phyloP scores from a whole-genome alignment of 2,113 vertebrate species.

The Pogona vitticeps region DNA sequence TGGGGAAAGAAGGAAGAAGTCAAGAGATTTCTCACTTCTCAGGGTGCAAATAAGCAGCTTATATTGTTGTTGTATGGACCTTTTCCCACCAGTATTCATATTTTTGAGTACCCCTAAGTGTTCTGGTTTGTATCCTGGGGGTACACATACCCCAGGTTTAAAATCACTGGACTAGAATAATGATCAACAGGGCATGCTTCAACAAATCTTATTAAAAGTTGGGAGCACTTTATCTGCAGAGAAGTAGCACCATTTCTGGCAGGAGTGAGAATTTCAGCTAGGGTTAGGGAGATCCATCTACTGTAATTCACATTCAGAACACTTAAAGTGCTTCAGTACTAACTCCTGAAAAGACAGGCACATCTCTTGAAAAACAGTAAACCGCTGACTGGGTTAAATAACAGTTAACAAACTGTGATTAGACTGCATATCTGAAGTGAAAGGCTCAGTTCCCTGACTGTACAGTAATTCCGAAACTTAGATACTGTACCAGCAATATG shows the following conservation, averaged over 20 bases:
- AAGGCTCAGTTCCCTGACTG: neutral
- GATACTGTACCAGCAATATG: neutral
- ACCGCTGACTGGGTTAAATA: neutral
- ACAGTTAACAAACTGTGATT: neutral
- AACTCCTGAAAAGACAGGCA: neutral
- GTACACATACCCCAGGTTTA: too few species aligned
- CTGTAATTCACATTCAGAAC: neutral
- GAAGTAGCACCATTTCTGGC: neutral
- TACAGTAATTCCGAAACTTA: neutral
- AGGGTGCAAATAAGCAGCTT: too few species aligned
- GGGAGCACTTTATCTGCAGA: neutral
- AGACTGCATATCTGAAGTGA: rapidly evolving
- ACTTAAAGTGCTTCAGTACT: neutral
- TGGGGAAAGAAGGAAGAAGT: too few species aligned
- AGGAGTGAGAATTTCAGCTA: neutral
- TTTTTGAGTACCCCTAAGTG: too few species aligned
- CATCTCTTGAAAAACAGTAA: neutral
- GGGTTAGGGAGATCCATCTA: neutral
- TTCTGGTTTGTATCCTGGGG: too few species aligned
- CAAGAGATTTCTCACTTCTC: too few species aligned
- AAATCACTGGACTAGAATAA: neutral
- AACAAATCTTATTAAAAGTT: too few species aligned
- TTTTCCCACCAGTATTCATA: too few species aligned
- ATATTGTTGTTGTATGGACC: too few species aligned
- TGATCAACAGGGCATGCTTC: neutral